These are phyloP conservation scores for Listronotus oregonensis DNA, from an alignment of 1,140 invertebrate genomes.

Conservation along the genomic window DNA sequence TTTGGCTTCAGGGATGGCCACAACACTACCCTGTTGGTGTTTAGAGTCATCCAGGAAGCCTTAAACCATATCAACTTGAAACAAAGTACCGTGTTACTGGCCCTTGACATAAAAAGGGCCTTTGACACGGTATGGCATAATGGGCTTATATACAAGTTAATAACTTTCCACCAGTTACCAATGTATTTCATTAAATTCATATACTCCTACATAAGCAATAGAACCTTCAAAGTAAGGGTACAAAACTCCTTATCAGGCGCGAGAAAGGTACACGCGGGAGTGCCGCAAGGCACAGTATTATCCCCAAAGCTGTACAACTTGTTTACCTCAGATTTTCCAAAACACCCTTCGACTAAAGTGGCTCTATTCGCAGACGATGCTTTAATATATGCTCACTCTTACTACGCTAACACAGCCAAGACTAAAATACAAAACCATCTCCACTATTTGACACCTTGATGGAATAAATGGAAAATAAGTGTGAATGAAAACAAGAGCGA, in stretches of 20 bases:
- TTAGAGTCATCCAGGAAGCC: slow-evolving; percentile 14
- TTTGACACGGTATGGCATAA: slow-evolving; percentile 52
- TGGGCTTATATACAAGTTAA: slow-evolving; percentile 48
- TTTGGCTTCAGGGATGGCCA: slow-evolving; percentile 42
- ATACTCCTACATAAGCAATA: slow-evolving; percentile 39
- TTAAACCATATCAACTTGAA: slow-evolving; percentile 14
- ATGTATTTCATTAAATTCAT: slow-evolving; percentile 37
- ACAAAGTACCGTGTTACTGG: slow-evolving; percentile 36
- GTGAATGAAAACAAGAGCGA: too few species aligned
- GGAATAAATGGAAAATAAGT: too few species aligned
- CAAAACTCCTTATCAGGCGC: slow-evolving; percentile 26
- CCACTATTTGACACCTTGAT: too few species aligned
- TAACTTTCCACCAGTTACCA: slow-evolving; percentile 21
- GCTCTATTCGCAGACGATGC: too few species aligned
- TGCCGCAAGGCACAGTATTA: slow-evolving; percentile 44
- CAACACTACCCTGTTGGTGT: slow-evolving; percentile 26
- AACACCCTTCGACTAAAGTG: too few species aligned
- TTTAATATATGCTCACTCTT: too few species aligned
- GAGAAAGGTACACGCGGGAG: slow-evolving; percentile 38
- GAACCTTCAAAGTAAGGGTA: slow-evolving; percentile 44
- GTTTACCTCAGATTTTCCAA: slow-evolving; percentile 36
- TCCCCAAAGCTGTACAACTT: slow-evolving; percentile 41
- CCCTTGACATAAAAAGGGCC: slow-evolving; percentile 50
- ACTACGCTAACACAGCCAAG: too few species aligned
- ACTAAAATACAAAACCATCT: too few species aligned